A percentile compares a stretch with the other conserved stretches of the same genome.
These are phyloP conservation scores for Scleropages formosus DNA, from an alignment of 2,797 vertebrate genomes.

Conservation along the genomic window DNA sequence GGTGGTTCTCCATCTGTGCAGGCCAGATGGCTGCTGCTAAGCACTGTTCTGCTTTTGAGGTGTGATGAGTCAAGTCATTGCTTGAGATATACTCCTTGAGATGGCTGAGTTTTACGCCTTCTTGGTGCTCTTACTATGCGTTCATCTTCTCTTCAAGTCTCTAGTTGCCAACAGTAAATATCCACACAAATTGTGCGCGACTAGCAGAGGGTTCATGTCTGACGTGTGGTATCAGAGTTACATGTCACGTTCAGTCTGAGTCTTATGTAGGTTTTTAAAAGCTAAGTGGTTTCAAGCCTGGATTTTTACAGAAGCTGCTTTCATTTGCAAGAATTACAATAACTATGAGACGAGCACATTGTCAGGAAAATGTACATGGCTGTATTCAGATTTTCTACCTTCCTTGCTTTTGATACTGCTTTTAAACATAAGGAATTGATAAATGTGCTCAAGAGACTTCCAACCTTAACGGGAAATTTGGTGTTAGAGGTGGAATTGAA, in stretches of 20 bases:
- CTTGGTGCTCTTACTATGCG: background rate
- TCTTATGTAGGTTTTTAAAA: background rate
- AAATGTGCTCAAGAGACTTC: background rate
- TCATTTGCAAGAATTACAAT: background rate
- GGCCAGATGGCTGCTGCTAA: background rate
- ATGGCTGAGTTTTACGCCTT: background rate
- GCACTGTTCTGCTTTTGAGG: background rate
- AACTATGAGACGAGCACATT: background rate
- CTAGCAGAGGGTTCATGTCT: too few species aligned
- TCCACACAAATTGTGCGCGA: background rate
- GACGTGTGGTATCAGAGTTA: background rate
- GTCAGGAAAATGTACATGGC: too few species aligned
- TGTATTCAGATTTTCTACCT: background rate
- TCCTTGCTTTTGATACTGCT: too few species aligned
- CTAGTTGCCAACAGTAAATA: background rate
- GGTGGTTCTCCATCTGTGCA: background rate
- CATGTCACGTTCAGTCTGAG: constrained; percentile 11
- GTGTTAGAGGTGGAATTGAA: background rate
- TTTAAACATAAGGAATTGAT: background rate
- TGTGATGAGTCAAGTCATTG: too few species aligned
- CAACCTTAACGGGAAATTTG: background rate
- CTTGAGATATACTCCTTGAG: background rate
- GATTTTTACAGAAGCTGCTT: background rate
- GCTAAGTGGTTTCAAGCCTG: constrained; percentile 8
- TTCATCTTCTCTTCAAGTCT: background rate